A percentile compares a stretch with the other conserved stretches of the same genome.
Evolutionary conservation across 2,888 invertebrate genomes (phyloP).

Genomic region (Volucella inflata): DNA sequence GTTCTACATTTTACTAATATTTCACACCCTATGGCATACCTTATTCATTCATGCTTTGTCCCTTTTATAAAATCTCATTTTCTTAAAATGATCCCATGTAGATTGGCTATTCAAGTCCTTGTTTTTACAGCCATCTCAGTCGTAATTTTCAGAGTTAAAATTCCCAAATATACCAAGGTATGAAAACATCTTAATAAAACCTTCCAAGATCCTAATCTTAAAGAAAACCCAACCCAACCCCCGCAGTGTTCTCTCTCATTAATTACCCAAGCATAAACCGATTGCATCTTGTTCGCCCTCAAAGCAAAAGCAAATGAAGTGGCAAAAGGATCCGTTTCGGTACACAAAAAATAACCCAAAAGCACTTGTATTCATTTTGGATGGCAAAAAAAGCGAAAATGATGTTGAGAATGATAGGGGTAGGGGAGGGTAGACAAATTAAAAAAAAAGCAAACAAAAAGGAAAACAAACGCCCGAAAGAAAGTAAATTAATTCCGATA

Average conservation of each 20-base stretch:
- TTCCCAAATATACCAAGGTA: neutral
- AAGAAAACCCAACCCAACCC: neutral
- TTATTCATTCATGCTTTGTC: too few relatives aligned
- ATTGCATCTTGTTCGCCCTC: constrained; percentile 45
- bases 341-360: constrained; percentile 4
- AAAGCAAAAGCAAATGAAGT: constrained; percentile 52
- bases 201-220: neutral
- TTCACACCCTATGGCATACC: too few relatives aligned
- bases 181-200: neutral
- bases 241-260: constrained; percentile 20
- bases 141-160: too few relatives aligned
- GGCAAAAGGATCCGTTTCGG: constrained; percentile 56
- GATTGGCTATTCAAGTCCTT: too few relatives aligned
- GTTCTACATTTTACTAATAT: too few relatives aligned
- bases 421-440: too few relatives aligned
- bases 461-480: constrained; percentile 27
- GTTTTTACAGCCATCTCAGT: too few relatives aligned
- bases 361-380: neutral
- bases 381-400: too few relatives aligned
- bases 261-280: constrained; percentile 57
- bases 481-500: constrained; percentile 73
- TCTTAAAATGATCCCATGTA: too few relatives aligned
- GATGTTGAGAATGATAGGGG: too few relatives aligned
- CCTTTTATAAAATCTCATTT: too few relatives aligned
- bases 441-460: constrained; percentile 20